phyloP scores from a whole-genome alignment of 2,888 invertebrate species.

The Nysson spinosus region DNA sequence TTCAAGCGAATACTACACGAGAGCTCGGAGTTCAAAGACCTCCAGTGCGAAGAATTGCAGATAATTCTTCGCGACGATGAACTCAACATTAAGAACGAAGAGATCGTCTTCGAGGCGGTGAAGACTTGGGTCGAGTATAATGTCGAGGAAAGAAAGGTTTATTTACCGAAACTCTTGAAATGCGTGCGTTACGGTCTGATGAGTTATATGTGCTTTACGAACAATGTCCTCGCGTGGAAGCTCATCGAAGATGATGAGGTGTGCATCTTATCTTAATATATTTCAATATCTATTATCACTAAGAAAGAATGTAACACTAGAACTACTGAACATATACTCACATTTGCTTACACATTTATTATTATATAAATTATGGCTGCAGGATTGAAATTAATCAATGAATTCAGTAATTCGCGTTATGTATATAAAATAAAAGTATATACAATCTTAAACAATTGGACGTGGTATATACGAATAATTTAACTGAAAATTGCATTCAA shows the following conservation, averaged over 20 bases:
- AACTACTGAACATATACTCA: no score
- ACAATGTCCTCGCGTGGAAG: slow-evolving; percentile 80
- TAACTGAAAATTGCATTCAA: no score
- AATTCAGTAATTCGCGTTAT: no score
- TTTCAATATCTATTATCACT: no score
- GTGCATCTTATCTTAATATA: slow-evolving; percentile 37
- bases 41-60: slow-evolving; percentile 81
- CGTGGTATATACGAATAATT: no score
- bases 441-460: no score
- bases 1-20: slow-evolving; percentile 82
- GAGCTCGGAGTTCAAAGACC: slow-evolving; percentile 82
- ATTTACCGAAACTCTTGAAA: slow-evolving; percentile 81
- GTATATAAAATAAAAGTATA: no score
- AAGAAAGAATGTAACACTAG: no score
- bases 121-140: slow-evolving; percentile 85
- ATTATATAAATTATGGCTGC: no score
- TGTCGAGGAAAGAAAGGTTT: slow-evolving; percentile 78
- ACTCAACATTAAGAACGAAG: slow-evolving; percentile 85
- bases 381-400: no score
- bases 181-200: slow-evolving; percentile 85
- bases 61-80: slow-evolving; percentile 84
- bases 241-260: slow-evolving; percentile 79
- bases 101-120: slow-evolving; percentile 86
- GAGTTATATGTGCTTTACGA: slow-evolving; percentile 80
- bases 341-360: no score